phyloP scores from a whole-genome alignment of 2,888 invertebrate genomes.

The Onthophagus sagittarius region DNA sequence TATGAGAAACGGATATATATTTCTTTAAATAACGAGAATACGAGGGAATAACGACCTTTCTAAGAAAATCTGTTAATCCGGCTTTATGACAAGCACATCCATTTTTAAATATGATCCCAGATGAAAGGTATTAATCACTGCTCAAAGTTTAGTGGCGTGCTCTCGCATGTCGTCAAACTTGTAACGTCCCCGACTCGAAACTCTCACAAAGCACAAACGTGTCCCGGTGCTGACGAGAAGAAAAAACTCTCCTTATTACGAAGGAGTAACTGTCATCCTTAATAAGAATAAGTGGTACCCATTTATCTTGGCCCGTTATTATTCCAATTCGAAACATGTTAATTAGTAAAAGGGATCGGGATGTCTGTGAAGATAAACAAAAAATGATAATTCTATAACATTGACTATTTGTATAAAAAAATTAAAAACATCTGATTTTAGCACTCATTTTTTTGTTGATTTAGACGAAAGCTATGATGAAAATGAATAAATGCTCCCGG shows the following conservation, averaged over 20 bases:
- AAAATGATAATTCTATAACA: too few species aligned
- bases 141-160: not conserved
- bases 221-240: not conserved
- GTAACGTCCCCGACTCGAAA: not conserved
- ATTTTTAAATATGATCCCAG: conserved; percentile 10
- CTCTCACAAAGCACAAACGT: not conserved
- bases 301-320: conserved; percentile 19
- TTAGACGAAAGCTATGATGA: not conserved
- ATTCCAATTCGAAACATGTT: conserved; percentile 25
- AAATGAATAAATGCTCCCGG: conserved; percentile 4
- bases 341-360: conserved; percentile 19
- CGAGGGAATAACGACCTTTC: conserved; percentile 10
- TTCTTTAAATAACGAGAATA: not conserved
- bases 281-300: conserved; percentile 20
- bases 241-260: conserved; percentile 20
- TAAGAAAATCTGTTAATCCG: conserved; percentile 3
- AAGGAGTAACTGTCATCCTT: conserved; percentile 22
- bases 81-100: conserved; percentile 4
- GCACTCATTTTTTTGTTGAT: too few species aligned
- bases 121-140: conserved; percentile 11
- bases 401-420: too few species aligned
- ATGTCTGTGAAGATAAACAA: not conserved
- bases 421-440: too few species aligned
- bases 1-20: not conserved
- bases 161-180: conserved; percentile 9